Conservation (phyloP, 2,888 invertebrate species). For the Malthinus flaveolus region DNA sequence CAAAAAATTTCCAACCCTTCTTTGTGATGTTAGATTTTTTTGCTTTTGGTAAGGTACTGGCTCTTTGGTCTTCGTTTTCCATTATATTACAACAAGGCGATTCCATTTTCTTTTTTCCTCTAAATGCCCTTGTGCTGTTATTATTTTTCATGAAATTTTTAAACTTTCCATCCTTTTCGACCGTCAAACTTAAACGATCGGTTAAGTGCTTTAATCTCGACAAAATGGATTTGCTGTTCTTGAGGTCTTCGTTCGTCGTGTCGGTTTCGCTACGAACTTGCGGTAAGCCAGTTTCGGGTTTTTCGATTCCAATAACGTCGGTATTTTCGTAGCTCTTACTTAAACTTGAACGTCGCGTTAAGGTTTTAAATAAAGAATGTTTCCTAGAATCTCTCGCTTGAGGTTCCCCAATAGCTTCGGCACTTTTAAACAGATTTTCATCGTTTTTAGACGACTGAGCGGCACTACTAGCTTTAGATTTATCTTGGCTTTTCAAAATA, state of each 20-base stretch:
- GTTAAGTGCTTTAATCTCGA: slow-evolving; percentile 60
- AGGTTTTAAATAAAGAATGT: slow-evolving; percentile 29
- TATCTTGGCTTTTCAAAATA: slow-evolving; percentile 48
- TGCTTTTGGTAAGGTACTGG: slow-evolving; percentile 49
- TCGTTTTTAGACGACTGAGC: slow-evolving; percentile 8
- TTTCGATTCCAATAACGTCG: slow-evolving; percentile 17
- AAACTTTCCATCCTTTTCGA: slow-evolving; percentile 52
- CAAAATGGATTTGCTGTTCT: slow-evolving; percentile 54
- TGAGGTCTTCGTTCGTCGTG: slow-evolving; percentile 27
- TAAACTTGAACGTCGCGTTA: slow-evolving; percentile 30
- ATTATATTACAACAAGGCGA: slow-evolving; percentile 45
- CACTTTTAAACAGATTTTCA: slow-evolving; percentile 4
- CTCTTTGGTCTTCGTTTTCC: slow-evolving; percentile 43
- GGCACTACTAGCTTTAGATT: slow-evolving; percentile 39
- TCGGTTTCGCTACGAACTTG: slow-evolving; percentile 26
- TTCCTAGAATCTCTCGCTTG: slow-evolving; percentile 25
- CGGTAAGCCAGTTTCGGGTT: slow-evolving; percentile 13
- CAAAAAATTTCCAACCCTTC: slow-evolving; percentile 51
- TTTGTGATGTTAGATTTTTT: slow-evolving; percentile 41
- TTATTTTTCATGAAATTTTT: slow-evolving; percentile 41
- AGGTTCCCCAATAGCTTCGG: slow-evolving; percentile 21
- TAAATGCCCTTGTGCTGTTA: slow-evolving; percentile 32
- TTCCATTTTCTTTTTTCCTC: slow-evolving; percentile 39
- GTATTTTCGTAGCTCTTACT: slow-evolving; percentile 22
- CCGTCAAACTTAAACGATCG: slow-evolving; percentile 58